A percentile compares a stretch with the other conserved stretches of the same genome.
phyloP scores from a whole-genome alignment of 1,140 invertebrate species.

The Cydia fagiglandana region DNA sequence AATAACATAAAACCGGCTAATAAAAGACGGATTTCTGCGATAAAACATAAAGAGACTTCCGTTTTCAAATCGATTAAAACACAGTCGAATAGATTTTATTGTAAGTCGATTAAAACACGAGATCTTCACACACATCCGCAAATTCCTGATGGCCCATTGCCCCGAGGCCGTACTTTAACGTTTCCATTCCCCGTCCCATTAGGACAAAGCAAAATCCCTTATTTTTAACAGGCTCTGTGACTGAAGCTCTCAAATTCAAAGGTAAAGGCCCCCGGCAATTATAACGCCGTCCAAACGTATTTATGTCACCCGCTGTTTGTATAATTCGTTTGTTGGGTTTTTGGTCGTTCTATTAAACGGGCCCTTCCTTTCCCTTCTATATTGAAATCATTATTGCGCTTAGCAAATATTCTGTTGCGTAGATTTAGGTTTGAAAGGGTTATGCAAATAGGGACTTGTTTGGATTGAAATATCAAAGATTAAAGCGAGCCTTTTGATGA shows the following conservation, averaged over 20 bases:
- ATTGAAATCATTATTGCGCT: slow-evolving; percentile 4
- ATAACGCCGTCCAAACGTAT: slow-evolving; percentile 9
- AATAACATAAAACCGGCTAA: no score
- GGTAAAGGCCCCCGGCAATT: background rate
- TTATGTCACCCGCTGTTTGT: background rate
- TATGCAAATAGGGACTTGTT: background rate
- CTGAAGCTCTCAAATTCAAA: slow-evolving; percentile 14
- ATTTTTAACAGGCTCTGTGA: slow-evolving; percentile 3
- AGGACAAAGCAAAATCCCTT: slow-evolving; percentile 12
- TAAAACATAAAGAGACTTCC: no score
- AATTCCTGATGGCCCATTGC: background rate
- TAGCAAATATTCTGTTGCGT: slow-evolving; percentile 3
- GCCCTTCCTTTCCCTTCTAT: background rate
- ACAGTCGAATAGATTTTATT: background rate
- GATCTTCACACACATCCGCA: background rate
- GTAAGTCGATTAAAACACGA: background rate
- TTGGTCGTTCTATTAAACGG: background rate
- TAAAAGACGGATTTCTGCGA: no score
- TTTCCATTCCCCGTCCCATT: slow-evolving; percentile 3
- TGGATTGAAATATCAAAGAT: background rate
- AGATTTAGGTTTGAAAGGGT: slow-evolving; percentile 3
- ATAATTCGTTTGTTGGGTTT: slow-evolving; percentile 3
- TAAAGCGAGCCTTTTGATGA: background rate
- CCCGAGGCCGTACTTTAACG: background rate
- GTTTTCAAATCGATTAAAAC: background rate